Percentiles rank a stretch among this genome's conserved stretches.
Evolutionary conservation across 2,888 invertebrate species (phyloP).

Genomic region (Drosophila anomalata): DNA sequence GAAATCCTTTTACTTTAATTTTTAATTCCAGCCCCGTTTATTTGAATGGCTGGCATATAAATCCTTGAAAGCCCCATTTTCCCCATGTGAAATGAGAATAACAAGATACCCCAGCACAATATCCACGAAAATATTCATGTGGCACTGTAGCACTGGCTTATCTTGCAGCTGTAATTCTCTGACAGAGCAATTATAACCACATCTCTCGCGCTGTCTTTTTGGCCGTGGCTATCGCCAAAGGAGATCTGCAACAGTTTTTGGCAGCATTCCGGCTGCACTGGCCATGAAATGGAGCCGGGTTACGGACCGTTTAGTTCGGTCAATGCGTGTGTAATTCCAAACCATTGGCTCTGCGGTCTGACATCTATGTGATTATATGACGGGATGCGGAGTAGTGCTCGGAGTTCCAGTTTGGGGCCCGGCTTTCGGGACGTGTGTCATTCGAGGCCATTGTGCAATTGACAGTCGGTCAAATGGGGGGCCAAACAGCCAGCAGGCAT

Average conservation of each 20-base stretch:
- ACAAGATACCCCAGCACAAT: conserved; percentile 8
- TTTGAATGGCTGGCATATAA: background rate
- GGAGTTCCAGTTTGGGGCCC: background rate
- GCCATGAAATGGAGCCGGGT: conserved; percentile 47
- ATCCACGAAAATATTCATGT: conserved; percentile 14
- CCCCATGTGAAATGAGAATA: conserved; percentile 8
- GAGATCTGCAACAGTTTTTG: conserved; percentile 46
- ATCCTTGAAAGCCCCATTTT: background rate
- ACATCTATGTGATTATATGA: conserved; percentile 40
- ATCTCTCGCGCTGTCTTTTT: conserved; percentile 19
- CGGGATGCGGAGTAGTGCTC: conserved; percentile 7
- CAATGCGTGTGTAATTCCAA: conserved; percentile 66
- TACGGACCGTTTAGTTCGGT: conserved; percentile 57
- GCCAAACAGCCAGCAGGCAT: conserved; percentile 56
- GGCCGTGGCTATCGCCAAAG: conserved; percentile 18
- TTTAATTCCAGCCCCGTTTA: background rate
- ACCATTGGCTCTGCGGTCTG: conserved; percentile 53
- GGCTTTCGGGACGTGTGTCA: conserved; percentile 52
- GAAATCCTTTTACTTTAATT: background rate
- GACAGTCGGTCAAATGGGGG: conserved; percentile 58
- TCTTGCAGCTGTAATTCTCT: conserved; percentile 39
- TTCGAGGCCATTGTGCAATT: conserved; percentile 68
- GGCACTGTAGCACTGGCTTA: conserved; percentile 27
- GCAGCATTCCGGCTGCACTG: conserved; percentile 24
- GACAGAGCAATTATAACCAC: conserved; percentile 49